Evolutionary conservation across 2,797 vertebrate species (phyloP).

Genomic region (Gambelia wislizenii): DNA sequence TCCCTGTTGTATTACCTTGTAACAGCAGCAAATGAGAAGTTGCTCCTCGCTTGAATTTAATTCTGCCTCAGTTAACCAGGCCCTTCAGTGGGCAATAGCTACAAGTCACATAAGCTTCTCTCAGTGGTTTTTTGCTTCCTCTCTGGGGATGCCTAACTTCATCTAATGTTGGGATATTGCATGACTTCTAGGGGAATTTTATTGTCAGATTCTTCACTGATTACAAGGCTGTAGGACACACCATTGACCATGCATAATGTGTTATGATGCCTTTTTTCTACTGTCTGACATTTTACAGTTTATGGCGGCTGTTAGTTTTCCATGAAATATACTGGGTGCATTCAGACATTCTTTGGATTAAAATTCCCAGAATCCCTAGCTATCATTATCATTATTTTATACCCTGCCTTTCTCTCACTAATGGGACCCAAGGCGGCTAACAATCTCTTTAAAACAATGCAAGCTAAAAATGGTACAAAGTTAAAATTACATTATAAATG

Average conservation of each 20-base stretch:
- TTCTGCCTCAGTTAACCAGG: conserved; percentile 62
- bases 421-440: too few species aligned
- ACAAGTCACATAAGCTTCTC: conserved; percentile 21
- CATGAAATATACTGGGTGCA: conserved; percentile 3
- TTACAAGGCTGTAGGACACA: background rate
- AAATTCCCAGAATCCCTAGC: too few species aligned
- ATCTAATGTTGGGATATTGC: background rate
- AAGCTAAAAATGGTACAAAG: too few species aligned
- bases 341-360: background rate
- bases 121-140: background rate
- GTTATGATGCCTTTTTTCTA: background rate
- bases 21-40: conserved; percentile 52
- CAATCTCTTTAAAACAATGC: too few species aligned
- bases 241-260: background rate
- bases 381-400: too few species aligned
- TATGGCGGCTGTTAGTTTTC: background rate
- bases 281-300: accelerated
- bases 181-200: conserved; percentile 21
- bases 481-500: too few species aligned
- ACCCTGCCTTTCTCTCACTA: too few species aligned
- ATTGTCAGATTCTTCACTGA: conserved; percentile 16
- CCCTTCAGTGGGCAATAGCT: conserved; percentile 19
- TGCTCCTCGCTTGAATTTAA: conserved; percentile 59
- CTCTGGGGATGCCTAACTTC: background rate
- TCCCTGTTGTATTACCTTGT: conserved; percentile 48